Evolutionary conservation across 2,113 vertebrate species (phyloP).

Genomic region (Cacatua alba): DNA sequence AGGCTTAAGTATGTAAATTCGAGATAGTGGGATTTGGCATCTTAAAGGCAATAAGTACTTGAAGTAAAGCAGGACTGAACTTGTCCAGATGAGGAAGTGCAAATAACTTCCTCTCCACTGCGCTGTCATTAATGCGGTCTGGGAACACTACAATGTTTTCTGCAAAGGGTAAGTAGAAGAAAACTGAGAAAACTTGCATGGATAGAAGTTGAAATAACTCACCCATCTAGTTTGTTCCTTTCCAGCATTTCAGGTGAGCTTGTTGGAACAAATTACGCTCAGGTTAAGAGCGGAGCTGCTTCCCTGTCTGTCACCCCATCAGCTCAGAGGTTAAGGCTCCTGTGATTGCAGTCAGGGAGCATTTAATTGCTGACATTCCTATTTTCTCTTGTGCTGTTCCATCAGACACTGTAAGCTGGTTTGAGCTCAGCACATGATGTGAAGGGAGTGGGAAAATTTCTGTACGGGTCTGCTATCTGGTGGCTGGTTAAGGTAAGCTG

Average conservation of each 20-base stretch:
- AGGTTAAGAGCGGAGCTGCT: background rate
- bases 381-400: background rate
- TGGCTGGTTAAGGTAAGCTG: background rate
- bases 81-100: background rate
- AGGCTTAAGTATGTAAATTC: background rate
- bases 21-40: background rate
- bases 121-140: background rate
- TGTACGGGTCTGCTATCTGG: background rate
- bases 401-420: background rate
- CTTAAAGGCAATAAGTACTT: background rate
- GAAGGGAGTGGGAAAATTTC: background rate
- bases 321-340: background rate
- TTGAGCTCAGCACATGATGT: background rate
- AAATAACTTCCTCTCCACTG: background rate
- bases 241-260: background rate
- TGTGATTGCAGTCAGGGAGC: background rate
- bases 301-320: background rate
- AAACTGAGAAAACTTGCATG: background rate
- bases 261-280: background rate
- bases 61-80: background rate
- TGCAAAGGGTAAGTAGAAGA: background rate
- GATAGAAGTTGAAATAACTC: background rate
- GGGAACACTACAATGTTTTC: background rate
- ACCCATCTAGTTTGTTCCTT: background rate
- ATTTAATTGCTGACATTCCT: background rate